Conservation (phyloP, 1,140 invertebrate species). For the Drosophila chauvacae region DNA sequence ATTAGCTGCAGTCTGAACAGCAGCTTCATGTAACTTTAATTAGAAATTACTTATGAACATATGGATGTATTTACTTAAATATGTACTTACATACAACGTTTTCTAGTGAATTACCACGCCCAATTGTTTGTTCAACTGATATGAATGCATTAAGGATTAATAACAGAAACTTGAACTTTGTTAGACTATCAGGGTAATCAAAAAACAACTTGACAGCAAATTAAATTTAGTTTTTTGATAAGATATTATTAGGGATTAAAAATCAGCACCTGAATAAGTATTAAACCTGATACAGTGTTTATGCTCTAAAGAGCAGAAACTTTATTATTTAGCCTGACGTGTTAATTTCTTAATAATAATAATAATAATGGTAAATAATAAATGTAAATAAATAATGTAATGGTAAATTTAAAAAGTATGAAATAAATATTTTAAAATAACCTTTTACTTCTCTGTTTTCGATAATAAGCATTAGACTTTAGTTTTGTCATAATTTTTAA, state of each 20-base stretch:
- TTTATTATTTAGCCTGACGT: no score
- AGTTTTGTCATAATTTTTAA: not conserved
- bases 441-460: not conserved
- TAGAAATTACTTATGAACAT: not conserved
- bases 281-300: not conserved
- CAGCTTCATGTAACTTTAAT: not conserved
- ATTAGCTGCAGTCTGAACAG: not conserved
- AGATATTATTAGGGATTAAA: slow-evolving; percentile 5
- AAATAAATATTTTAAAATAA: not conserved
- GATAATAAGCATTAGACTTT: not conserved
- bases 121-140: not conserved
- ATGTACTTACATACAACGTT: no score
- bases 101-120: slow-evolving; percentile 4
- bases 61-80: no score
- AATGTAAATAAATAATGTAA: not conserved
- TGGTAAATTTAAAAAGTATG: no score
- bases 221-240: slow-evolving; percentile 16
- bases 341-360: no score
- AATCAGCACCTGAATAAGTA: not conserved
- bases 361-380: not conserved
- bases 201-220: not conserved
- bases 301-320: not conserved
- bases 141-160: not conserved
- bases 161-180: slow-evolving; percentile 3
- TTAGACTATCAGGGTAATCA: not conserved